Base-by-base conservation (phyloP, 1,140 invertebrate genomes). In the Teleogryllus occipitalis region DNA sequence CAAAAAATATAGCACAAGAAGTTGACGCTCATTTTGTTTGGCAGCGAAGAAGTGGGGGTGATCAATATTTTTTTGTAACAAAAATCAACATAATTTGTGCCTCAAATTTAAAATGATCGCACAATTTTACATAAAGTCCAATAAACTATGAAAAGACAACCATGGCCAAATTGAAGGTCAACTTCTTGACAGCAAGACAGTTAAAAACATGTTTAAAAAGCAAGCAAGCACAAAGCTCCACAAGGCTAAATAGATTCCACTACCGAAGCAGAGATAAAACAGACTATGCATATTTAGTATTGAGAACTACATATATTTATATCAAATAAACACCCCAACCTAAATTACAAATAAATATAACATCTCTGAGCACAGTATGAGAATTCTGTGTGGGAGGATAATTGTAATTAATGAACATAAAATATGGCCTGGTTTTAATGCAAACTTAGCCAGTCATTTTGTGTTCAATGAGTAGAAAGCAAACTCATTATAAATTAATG, bases 1-100 rank as follows among this genome's bases (percentile, higher is more conserved):
- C 10, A 15, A 75, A 80, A 78, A 77, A 78, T 79, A 80, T 39
- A 80, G 86, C 86, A 88, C 93, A 93, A 96, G 94, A 96, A 95
- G 94, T 96, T 96, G 94, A 96, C 94, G 94, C 92, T 95, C 93
- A 95, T 94, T 94, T 94, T 94, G 93, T 93, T 93, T 93, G 93
- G 91, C 90, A 85, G 86, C 75, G 15, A 76, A 76, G 79, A 75
- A 76, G 46, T 76, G 74, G 22, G 48, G 72, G 47, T 78, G 54
- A 49, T 46, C 65, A 21, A 77, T 48, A 47, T 77, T 77, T 27
- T 22, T 48, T 47, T 47, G 47, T 48, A 18, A 77, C 47, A 77
- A 49, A 54, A 54, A 21, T 65, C 54, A 65, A 77, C 12, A 47
- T 77, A 47, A 48, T 47, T 77, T 77, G 22, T 77, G 15, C 48